Conservation (phyloP, 2,113 vertebrate species). For the Etia nguti region DNA sequence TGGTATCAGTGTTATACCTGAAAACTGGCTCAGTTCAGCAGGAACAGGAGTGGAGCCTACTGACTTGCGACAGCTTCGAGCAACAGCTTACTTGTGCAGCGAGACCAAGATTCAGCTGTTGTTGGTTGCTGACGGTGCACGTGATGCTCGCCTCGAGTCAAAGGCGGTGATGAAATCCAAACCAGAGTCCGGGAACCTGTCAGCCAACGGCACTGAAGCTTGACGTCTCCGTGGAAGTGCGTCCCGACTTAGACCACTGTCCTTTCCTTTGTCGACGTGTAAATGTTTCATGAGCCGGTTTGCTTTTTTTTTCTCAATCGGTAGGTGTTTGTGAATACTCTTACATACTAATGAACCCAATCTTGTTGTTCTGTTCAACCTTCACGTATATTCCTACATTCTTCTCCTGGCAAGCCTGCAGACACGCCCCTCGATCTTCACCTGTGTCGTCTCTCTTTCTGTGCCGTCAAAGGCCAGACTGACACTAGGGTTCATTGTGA, state of each 20-base stretch:
- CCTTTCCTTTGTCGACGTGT: neutral
- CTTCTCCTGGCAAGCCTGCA: neutral
- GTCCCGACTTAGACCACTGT: neutral
- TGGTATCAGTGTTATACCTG: constrained; percentile 77
- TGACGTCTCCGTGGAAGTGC: neutral
- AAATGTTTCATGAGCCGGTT: constrained; percentile 47
- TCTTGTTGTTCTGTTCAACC: constrained; percentile 20
- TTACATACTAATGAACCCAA: constrained; percentile 24
- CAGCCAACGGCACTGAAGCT: neutral
- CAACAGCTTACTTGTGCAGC: neutral
- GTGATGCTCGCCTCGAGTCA: neutral
- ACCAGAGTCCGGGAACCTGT: neutral
- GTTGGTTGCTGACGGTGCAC: neutral
- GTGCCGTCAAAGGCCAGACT: constrained; percentile 29
- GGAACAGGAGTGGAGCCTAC: constrained; percentile 78
- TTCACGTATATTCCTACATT: constrained; percentile 44
- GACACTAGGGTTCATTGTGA: constrained; percentile 34
- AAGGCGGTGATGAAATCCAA: constrained; percentile 27
- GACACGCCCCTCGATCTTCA: neutral
- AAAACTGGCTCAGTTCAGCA: constrained; percentile 85
- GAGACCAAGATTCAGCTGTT: neutral
- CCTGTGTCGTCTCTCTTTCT: neutral
- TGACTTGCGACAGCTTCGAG: neutral
- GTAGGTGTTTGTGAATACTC: constrained; percentile 1
- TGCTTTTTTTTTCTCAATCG: constrained; percentile 5